phyloP scores from a whole-genome alignment of 2,888 invertebrate genomes.

The Slavum lentiscoides region DNA sequence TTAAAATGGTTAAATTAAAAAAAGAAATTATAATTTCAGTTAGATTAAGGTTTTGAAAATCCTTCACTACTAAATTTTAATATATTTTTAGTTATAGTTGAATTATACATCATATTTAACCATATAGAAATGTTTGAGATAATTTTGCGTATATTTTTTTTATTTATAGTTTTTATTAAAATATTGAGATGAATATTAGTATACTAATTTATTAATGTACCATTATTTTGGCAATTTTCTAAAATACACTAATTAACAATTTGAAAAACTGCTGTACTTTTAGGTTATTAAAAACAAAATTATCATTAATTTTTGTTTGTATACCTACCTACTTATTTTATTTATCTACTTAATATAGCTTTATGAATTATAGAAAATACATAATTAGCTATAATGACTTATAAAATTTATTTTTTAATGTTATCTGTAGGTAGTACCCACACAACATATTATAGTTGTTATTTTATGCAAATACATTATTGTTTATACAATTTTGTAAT shows the following conservation, averaged over 20 bases:
- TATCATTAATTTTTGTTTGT: too few species aligned
- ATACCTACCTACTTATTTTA: too few species aligned
- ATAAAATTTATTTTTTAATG: too few species aligned
- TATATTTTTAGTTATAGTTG: slow-evolving; percentile 2
- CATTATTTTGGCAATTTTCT: background rate
- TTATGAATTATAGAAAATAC: too few species aligned
- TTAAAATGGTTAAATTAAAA: background rate
- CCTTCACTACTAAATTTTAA: background rate
- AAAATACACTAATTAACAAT: background rate
- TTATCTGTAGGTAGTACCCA: too few species aligned
- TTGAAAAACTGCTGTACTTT: background rate
- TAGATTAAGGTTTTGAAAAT: background rate
- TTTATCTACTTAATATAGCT: too few species aligned
- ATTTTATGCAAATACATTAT: too few species aligned
- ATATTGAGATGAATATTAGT: background rate
- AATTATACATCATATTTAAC: background rate
- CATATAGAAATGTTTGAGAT: background rate
- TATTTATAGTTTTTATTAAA: background rate
- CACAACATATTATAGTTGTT: too few species aligned
- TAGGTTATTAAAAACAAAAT: background rate
- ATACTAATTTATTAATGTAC: background rate
- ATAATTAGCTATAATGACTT: too few species aligned
- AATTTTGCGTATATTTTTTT: background rate
- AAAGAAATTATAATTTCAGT: background rate
- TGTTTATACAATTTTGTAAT: too few species aligned